Conservation (phyloP, 2,888 invertebrate species). For the Nephrotoma appendiculata region DNA sequence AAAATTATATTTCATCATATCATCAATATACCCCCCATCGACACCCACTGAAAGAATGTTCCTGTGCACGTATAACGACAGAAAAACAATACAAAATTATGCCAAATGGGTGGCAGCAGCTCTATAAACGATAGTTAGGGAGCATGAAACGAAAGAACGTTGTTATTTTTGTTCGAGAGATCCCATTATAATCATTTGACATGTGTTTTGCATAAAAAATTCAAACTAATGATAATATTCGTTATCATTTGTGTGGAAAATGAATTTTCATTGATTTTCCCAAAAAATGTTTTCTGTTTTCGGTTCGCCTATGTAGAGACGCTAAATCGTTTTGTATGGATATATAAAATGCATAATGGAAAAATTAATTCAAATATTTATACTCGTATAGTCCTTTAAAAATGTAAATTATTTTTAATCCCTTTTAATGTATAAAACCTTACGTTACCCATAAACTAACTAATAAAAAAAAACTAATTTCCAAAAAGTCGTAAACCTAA, state of each 20-base stretch:
- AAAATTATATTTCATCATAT: not conserved
- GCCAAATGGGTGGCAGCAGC: not conserved
- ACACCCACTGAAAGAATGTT: not conserved
- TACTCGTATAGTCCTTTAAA: not conserved
- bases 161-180: not conserved
- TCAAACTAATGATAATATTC: not conserved
- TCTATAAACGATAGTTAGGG: not conserved
- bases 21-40: not conserved
- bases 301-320: not conserved
- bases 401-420: not conserved
- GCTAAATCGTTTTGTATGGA: not conserved
- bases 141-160: not conserved
- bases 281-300: not conserved
- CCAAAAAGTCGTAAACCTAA: not conserved
- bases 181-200: not conserved
- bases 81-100: not conserved
- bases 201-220: not conserved
- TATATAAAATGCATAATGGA: not conserved
- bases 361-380: no score
- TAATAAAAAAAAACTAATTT: not conserved
- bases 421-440: not conserved
- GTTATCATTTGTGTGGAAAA: not conserved
- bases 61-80: not conserved
- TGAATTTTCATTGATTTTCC: not conserved
- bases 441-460: not conserved